phyloP scores from a whole-genome alignment of 2,113 vertebrate genomes.

The Coturnix japonica region DNA sequence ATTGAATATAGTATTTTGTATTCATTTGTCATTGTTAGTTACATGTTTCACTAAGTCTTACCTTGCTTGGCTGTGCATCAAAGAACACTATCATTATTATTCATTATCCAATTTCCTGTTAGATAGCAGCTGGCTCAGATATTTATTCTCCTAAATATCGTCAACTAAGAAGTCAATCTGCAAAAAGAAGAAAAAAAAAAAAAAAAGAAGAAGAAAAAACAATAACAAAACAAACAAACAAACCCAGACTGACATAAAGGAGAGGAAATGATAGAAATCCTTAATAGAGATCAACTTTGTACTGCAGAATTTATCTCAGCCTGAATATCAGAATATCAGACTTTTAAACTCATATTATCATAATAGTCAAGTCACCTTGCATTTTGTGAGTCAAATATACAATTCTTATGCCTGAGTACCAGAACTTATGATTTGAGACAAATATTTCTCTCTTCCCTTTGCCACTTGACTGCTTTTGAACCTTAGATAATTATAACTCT shows the following conservation, averaged over 20 bases:
- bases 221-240: not conserved
- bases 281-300: not conserved
- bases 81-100: not conserved
- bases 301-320: not conserved
- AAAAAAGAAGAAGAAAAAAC: not conserved
- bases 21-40: not conserved
- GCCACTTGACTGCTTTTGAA: not conserved
- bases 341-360: not conserved
- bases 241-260: not conserved
- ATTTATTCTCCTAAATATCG: not conserved
- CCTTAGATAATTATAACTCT: not conserved
- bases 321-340: not conserved
- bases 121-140: not conserved
- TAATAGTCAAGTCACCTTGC: not conserved
- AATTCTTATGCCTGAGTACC: not conserved
- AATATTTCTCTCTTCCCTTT: constrained; percentile 3
- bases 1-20: not conserved
- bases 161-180: not conserved
- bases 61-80: not conserved
- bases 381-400: not conserved
- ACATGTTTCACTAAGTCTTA: not conserved
- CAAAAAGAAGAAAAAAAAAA: not conserved
- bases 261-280: not conserved
- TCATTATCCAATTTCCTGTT: not conserved
- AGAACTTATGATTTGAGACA: not conserved